Percentiles rank a stretch among this genome's conserved stretches.
phyloP scores from a whole-genome alignment of 1,140 invertebrate genomes.

The Ptiloglossa arizonensis region DNA sequence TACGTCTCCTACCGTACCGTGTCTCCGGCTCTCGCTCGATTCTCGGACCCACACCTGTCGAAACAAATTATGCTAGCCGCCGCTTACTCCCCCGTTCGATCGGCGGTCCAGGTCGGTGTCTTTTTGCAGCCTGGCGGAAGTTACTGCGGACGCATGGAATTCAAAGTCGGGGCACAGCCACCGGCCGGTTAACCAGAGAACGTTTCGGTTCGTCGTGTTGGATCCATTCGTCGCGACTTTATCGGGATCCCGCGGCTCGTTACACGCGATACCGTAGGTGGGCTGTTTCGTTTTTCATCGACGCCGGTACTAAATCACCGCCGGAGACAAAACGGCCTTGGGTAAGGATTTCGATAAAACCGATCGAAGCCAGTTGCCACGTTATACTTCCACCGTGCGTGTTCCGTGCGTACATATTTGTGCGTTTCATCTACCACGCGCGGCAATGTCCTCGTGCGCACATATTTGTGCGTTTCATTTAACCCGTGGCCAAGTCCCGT shows the following conservation, averaged over 20 bases:
- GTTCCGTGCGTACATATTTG: too few species aligned
- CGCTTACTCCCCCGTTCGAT: too few species aligned
- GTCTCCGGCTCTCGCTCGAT: slow-evolving; percentile 29
- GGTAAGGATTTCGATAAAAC: slow-evolving; percentile 19
- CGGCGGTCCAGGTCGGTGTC: too few species aligned
- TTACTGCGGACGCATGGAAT: slow-evolving; percentile 44
- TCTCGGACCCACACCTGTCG: not conserved
- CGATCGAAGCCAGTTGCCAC: slow-evolving; percentile 18
- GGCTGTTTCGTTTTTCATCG: slow-evolving; percentile 33
- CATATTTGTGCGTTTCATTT: too few species aligned
- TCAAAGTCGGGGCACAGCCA: slow-evolving; percentile 26
- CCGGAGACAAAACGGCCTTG: too few species aligned
- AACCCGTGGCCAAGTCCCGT: too few species aligned
- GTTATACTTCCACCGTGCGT: too few species aligned
- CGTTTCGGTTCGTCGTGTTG: slow-evolving; percentile 18
- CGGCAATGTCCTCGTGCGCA: too few species aligned
- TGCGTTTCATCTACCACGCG: too few species aligned
- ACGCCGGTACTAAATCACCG: too few species aligned
- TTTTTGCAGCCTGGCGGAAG: slow-evolving; percentile 34
- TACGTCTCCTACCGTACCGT: slow-evolving; percentile 4
- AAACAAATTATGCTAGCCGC: slow-evolving; percentile 8
- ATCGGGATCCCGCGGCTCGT: slow-evolving; percentile 40
- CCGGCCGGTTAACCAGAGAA: not conserved
- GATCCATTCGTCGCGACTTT: slow-evolving; percentile 50
- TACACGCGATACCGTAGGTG: slow-evolving; percentile 31